These are phyloP conservation scores for Rotaria sp. DNA, from an alignment of 2,888 invertebrate genomes.

Conservation along the genomic window DNA sequence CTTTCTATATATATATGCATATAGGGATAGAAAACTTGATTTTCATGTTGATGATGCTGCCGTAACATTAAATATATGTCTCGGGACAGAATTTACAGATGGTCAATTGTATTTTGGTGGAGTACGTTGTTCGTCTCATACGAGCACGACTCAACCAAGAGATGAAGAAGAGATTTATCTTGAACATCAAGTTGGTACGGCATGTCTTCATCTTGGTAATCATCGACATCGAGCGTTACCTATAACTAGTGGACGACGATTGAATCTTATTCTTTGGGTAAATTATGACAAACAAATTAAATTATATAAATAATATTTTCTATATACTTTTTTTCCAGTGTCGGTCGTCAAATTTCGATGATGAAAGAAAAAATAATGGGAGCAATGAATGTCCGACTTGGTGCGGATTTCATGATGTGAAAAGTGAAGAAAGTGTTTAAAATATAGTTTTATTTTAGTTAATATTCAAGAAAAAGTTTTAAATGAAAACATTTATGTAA, in stretches of 20 bases:
- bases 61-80: slow-evolving; percentile 5
- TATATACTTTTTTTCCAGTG: neutral
- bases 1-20: neutral
- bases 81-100: slow-evolving; percentile 1
- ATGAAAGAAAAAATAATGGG: neutral
- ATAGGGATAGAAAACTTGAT: slow-evolving; percentile 10
- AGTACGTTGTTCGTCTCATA: neutral
- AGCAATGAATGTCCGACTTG: neutral
- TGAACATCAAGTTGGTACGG: neutral
- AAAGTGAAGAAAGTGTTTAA: neutral
- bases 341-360: neutral
- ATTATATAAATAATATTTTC: neutral
- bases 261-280: slow-evolving; percentile 25
- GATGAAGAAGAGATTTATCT: neutral
- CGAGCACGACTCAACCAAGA: neutral
- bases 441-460: neutral
- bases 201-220: neutral
- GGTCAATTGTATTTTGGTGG: slow-evolving; percentile 21
- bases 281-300: neutral
- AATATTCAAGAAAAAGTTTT: neutral
- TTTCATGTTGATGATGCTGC: slow-evolving; percentile 27
- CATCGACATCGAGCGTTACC: slow-evolving; percentile 6
- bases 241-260: neutral
- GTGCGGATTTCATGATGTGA: neutral
- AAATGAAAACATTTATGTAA: no score